phyloP scores from a whole-genome alignment of 2,113 vertebrate genomes.

The Plectropomus leopardus region DNA sequence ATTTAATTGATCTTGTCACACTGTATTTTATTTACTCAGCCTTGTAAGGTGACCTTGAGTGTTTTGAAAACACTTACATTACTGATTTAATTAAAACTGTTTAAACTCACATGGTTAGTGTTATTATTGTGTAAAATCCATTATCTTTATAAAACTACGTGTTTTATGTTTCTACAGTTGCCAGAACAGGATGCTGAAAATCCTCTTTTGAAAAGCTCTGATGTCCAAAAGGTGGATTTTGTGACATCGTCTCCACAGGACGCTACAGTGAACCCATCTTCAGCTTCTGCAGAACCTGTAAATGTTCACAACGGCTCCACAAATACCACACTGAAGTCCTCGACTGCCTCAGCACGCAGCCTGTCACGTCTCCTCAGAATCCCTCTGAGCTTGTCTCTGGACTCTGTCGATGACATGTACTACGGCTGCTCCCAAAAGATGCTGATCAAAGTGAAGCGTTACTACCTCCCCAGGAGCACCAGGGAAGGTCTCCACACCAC shows the following conservation, averaged over 20 bases:
- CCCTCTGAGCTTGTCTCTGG: conserved; percentile 21
- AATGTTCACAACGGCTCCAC: not conserved
- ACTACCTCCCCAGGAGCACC: conserved; percentile 34
- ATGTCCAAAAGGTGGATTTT: not conserved
- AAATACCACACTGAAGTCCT: not conserved
- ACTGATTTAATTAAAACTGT: too few species aligned
- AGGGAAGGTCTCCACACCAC: conserved; percentile 13
- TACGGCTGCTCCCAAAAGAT: conserved; percentile 43
- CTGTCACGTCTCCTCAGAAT: not conserved
- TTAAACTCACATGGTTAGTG: not conserved
- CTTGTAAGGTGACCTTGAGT: too few species aligned
- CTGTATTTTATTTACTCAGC: too few species aligned
- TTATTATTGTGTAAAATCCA: not conserved
- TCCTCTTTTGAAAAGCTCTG: not conserved
- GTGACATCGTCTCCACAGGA: not conserved
- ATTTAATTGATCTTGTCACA: too few species aligned
- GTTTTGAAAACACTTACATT: too few species aligned
- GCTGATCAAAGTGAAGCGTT: conserved; percentile 47
- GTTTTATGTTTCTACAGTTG: not conserved
- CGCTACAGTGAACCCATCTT: not conserved
- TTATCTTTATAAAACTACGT: not conserved
- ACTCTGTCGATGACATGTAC: conserved; percentile 53
- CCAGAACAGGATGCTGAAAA: not conserved
- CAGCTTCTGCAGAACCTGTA: not conserved
- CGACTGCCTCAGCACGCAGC: not conserved